Evolutionary conservation across 2,888 invertebrate genomes (phyloP).

Genomic region (Petrophora chlorosata): DNA sequence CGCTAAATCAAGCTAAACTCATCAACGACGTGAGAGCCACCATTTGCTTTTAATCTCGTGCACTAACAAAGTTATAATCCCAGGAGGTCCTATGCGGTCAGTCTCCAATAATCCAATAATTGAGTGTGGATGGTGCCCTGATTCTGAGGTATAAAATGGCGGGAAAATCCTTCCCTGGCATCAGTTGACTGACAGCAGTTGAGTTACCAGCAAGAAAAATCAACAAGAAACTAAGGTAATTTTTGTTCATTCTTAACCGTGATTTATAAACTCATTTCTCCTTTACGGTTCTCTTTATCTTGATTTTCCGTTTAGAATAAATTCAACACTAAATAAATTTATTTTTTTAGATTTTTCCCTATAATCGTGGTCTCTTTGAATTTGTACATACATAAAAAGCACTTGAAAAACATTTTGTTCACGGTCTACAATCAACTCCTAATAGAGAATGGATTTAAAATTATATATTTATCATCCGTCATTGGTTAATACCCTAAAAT

Average conservation of each 20-base stretch:
- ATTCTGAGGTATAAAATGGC: conserved; percentile 65
- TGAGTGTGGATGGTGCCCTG: conserved; percentile 51
- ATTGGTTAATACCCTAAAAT: no score
- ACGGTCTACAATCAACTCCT: no score
- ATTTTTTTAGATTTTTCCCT: no score
- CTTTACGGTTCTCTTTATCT: no score
- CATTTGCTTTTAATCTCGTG: conserved; percentile 50
- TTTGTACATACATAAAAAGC: no score
- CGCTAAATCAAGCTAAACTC: conserved; percentile 24
- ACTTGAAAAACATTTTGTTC: no score
- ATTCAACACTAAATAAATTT: no score
- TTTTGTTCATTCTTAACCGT: conserved; percentile 4
- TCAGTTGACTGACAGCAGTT: conserved; percentile 60
- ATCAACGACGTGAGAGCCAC: conserved; percentile 24
- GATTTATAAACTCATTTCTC: no score
- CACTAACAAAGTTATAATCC: conserved; percentile 74
- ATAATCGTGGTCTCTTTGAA: no score
- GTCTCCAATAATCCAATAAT: conserved; percentile 76
- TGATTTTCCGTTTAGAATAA: no score
- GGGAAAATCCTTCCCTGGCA: conserved; percentile 49
- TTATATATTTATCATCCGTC: no score
- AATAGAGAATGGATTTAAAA: no score
- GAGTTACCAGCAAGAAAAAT: conserved; percentile 58
- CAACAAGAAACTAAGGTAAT: conserved; percentile 43
- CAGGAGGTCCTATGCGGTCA: conserved; percentile 65